These are phyloP conservation scores for Megaustenia siamemsis DNA, from an alignment of 2,888 invertebrate genomes.

Conservation along the genomic window DNA sequence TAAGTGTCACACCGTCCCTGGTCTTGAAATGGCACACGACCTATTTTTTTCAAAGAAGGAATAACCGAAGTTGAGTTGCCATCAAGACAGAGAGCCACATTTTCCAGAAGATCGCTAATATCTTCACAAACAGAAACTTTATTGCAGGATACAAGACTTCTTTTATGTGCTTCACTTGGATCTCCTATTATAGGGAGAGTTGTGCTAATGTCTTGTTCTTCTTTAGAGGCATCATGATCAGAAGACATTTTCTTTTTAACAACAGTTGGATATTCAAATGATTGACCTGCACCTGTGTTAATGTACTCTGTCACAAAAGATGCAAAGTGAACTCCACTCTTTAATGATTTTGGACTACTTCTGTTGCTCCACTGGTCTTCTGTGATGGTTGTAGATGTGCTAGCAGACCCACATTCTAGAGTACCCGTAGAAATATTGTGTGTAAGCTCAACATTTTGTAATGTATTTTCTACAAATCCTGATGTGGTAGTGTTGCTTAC, in stretches of 20 bases:
- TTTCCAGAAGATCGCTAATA: not conserved
- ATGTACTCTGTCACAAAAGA: slow-evolving; percentile 71
- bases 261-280: slow-evolving; percentile 60
- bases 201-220: not conserved
- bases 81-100: slow-evolving; percentile 69
- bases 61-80: slow-evolving; percentile 60
- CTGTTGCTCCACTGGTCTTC: slow-evolving; percentile 60
- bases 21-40: slow-evolving; percentile 62
- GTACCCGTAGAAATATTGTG: slow-evolving; percentile 49
- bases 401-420: slow-evolving; percentile 57
- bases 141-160: not conserved
- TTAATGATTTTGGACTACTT: slow-evolving; percentile 72
- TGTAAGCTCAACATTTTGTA: slow-evolving; percentile 40
- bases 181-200: slow-evolving; percentile 36
- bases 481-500: slow-evolving; percentile 43
- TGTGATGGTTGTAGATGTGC: slow-evolving; percentile 49
- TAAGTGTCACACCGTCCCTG: slow-evolving; percentile 64
- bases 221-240: slow-evolving; percentile 41
- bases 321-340: slow-evolving; percentile 73
- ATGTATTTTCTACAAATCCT: slow-evolving; percentile 52
- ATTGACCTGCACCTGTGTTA: slow-evolving; percentile 62
- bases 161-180: slow-evolving; percentile 27
- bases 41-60: slow-evolving; percentile 60
- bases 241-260: slow-evolving; percentile 70
- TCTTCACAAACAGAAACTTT: slow-evolving; percentile 23